phyloP scores from a whole-genome alignment of 2,888 invertebrate genomes.

The Notodonta dromedarius region DNA sequence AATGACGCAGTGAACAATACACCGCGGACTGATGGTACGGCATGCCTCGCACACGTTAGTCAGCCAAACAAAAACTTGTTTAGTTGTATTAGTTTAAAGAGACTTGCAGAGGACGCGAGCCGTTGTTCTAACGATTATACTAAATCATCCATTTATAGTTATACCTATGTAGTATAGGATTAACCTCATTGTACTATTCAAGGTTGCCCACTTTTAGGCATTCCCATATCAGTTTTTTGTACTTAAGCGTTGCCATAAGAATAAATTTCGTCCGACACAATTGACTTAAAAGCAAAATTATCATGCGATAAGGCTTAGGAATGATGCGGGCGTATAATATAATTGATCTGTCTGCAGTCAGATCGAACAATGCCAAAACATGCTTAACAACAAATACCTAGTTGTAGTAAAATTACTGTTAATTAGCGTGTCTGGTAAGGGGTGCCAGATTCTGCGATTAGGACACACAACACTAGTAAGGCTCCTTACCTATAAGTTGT shows the following conservation, averaged over 20 bases:
- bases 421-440: neutral
- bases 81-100: constrained; percentile 27
- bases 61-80: constrained; percentile 35
- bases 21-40: constrained; percentile 19
- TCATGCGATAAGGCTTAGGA: constrained; percentile 1
- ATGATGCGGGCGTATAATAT: neutral
- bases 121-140: constrained; percentile 18
- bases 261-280: neutral
- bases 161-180: constrained; percentile 5
- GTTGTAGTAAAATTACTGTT: neutral
- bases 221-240: constrained; percentile 2
- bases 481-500: neutral
- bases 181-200: constrained; percentile 11
- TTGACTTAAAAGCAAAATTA: neutral
- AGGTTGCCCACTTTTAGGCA: neutral
- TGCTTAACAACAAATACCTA: neutral
- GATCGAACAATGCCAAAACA: neutral
- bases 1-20: constrained; percentile 44
- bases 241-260: neutral
- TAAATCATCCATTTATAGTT: constrained; percentile 10
- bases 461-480: neutral
- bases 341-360: neutral
- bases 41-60: constrained; percentile 36
- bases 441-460: neutral
- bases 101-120: constrained; percentile 18